Evolutionary conservation across 2,888 invertebrate genomes (phyloP), one percentile per base, ranked within the genome.

Genomic region (Muschampia plurimacula): DNA sequence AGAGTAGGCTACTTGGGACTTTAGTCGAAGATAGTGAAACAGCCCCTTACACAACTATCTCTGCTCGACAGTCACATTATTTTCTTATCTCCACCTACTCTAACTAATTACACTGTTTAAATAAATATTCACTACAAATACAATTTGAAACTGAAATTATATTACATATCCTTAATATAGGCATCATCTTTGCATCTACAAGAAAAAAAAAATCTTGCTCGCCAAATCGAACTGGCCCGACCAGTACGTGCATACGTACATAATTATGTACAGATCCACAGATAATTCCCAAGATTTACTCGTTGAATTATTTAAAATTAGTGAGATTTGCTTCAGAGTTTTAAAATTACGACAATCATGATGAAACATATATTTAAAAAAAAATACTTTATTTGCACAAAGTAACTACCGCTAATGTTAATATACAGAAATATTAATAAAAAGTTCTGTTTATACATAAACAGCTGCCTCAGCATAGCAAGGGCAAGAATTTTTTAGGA

Each of bases 41-140:
- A 32, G 32, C 32, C 32, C 32, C 32, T 41, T 49, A 65, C 36
- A 65, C 41, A 46, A 59, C 44, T 70, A 65, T 65, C 59, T 70
- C 49, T 49, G 15, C n/a, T 55, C 28, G 57, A 65, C n/a, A 60
- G 36, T 59, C 55, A 55, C 70, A 44, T 41, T 67, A 62, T 69
- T 41, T 41, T 52, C 22, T 62, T 39, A 57, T 60, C n/a, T 60
- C 32, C 15, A 22, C 57, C 59, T 66, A 66, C 15, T 28, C 39
- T 66, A 28, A 39, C 41, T 13, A 32, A 32, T 59, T 39, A 28
- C 22, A 63, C 32, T 44, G 44, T 15, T 39, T 32, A 64, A 22
- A 32, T 64, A 64, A 41, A 70, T 64, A 55, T 49, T 64, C 13
- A 49, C 46, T 57, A 66, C 59, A 44, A 72, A 60, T 72, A 62